Conservation (phyloP, 2,888 invertebrate species). For the Thereva nobilitata region DNA sequence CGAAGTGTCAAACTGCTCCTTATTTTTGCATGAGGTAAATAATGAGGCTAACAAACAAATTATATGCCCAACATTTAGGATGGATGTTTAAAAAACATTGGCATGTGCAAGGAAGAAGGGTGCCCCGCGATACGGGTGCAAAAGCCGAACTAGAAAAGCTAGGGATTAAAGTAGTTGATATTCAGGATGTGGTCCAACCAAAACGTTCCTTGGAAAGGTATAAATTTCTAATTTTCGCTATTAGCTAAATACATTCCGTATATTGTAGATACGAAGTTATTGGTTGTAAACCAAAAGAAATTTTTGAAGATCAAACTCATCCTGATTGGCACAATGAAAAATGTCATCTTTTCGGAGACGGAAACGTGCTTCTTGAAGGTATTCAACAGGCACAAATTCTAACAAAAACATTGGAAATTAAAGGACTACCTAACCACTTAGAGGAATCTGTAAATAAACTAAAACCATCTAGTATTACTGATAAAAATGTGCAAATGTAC, state of each 20-base stretch:
- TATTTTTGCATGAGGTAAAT: slow-evolving; percentile 41
- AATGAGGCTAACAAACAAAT: slow-evolving; percentile 69
- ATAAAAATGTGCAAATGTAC: slow-evolving; percentile 66
- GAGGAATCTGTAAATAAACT: slow-evolving; percentile 60
- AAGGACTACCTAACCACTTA: slow-evolving; percentile 66
- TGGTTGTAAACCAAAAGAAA: slow-evolving; percentile 42
- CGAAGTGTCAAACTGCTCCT: too few species aligned
- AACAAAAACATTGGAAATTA: slow-evolving; percentile 73
- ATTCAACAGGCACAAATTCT: slow-evolving; percentile 78
- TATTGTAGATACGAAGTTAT: slow-evolving; percentile 50
- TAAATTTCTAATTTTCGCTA: background rate
- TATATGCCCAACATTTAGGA: slow-evolving; percentile 71
- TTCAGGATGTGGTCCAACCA: slow-evolving; percentile 63
- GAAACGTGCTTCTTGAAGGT: slow-evolving; percentile 72
- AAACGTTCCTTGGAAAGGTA: slow-evolving; percentile 48
- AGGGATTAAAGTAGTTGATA: slow-evolving; percentile 67
- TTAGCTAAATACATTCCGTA: slow-evolving; percentile 14
- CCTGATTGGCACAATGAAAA: slow-evolving; percentile 68
- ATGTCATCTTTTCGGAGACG: slow-evolving; percentile 65
- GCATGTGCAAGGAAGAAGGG: slow-evolving; percentile 68
- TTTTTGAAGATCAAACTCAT: slow-evolving; percentile 64
- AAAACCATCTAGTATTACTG: slow-evolving; percentile 61
- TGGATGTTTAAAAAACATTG: slow-evolving; percentile 75
- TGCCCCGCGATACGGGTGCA: slow-evolving; percentile 62
- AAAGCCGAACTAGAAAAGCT: slow-evolving; percentile 61